phyloP scores from a whole-genome alignment of 2,888 invertebrate genomes.

The Augochlorella aurata region DNA sequence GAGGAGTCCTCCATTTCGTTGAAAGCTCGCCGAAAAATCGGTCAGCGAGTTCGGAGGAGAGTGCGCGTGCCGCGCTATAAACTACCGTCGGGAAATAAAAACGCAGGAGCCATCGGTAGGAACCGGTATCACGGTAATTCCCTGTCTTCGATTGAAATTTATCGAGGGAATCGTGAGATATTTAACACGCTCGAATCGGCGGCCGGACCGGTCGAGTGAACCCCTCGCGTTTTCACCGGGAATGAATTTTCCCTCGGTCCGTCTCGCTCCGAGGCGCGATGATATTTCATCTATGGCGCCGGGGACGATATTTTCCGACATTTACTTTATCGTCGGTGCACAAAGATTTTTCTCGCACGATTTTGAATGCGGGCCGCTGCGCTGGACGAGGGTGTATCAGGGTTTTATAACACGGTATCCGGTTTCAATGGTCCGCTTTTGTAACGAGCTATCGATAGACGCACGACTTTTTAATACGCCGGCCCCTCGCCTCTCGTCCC shows the following conservation, averaged over 20 bases:
- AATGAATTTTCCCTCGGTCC: constrained; percentile 10
- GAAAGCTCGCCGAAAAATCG: not conserved
- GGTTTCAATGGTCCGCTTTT: constrained; percentile 59
- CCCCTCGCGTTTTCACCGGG: not conserved
- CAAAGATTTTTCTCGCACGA: constrained; percentile 60
- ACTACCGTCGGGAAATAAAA: not conserved
- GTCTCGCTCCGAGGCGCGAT: constrained; percentile 9
- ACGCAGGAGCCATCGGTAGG: not conserved
- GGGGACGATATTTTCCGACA: constrained; percentile 51
- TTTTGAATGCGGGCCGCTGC: constrained; percentile 51
- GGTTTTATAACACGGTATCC: constrained; percentile 60
- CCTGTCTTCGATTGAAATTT: constrained; percentile 35
- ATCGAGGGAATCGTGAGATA: constrained; percentile 33
- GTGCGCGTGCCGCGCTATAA: not conserved
- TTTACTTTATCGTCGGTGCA: constrained; percentile 52
- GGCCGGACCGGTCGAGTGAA: not conserved
- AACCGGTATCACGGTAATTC: not conserved
- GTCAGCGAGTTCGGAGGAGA: not conserved
- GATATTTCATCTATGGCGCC: constrained; percentile 47
- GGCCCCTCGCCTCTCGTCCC: constrained; percentile 48
- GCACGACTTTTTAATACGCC: constrained; percentile 64
- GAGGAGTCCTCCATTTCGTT: not conserved
- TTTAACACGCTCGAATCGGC: constrained; percentile 30
- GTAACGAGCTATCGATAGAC: constrained; percentile 66
- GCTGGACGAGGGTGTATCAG: constrained; percentile 45